These are phyloP conservation scores for Bostrychus sinensis DNA, from an alignment of 2,113 vertebrate species.

Conservation along the genomic window DNA sequence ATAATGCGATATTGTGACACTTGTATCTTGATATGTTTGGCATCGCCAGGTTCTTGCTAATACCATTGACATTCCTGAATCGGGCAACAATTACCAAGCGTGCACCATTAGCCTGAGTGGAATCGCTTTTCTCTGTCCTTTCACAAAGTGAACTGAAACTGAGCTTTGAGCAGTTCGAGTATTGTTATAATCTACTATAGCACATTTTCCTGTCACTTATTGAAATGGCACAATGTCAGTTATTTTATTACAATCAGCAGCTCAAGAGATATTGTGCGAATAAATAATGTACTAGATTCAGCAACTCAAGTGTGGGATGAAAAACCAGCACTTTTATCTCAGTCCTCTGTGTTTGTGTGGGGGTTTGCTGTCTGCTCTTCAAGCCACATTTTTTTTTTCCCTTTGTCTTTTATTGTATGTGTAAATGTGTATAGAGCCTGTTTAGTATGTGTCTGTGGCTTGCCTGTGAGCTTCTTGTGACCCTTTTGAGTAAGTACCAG, in stretches of 20 bases:
- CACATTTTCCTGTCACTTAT: constrained; percentile 13
- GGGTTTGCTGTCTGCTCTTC: constrained; percentile 47
- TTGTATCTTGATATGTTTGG: too few relatives aligned
- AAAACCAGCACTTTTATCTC: constrained; percentile 33
- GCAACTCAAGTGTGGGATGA: constrained; percentile 33
- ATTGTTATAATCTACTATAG: not conserved
- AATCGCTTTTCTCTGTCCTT: too few relatives aligned
- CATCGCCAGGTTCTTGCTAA: too few relatives aligned
- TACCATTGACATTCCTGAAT: too few relatives aligned
- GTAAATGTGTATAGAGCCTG: constrained; percentile 4
- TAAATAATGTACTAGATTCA: constrained; percentile 34
- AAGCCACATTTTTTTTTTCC: constrained; percentile 26
- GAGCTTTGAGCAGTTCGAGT: too few relatives aligned
- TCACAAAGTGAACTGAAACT: too few relatives aligned
- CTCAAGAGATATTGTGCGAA: constrained; percentile 8
- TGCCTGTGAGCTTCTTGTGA: constrained; percentile 48
- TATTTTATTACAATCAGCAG: not conserved
- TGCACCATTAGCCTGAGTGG: too few relatives aligned
- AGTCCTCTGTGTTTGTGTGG: constrained; percentile 58
- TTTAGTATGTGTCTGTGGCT: constrained; percentile 26
- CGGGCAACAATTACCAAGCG: too few relatives aligned
- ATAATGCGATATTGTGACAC: too few relatives aligned
- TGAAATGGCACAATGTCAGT: not conserved
- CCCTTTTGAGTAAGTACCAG: constrained; percentile 39
- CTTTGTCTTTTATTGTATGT: constrained; percentile 26